These are phyloP conservation scores for Portevinia maculata DNA, from an alignment of 2,888 invertebrate genomes.

Conservation along the genomic window DNA sequence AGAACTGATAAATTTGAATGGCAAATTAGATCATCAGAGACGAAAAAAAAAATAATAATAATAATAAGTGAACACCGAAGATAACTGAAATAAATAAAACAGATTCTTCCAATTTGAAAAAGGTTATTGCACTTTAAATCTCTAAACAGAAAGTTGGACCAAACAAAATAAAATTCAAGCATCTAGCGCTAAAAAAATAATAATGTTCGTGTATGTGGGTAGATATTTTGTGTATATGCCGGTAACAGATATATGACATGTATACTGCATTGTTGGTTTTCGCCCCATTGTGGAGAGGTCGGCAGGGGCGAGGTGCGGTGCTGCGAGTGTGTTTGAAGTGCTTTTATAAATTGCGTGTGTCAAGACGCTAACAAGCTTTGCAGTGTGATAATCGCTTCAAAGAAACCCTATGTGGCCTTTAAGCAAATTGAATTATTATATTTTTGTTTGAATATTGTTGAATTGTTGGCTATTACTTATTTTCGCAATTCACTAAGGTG, in stretches of 20 bases:
- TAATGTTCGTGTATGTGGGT: slow-evolving; percentile 47
- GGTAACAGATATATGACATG: slow-evolving; percentile 17
- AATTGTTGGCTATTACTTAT: slow-evolving; percentile 22
- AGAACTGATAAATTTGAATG: slow-evolving; percentile 32
- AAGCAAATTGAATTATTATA: slow-evolving; percentile 11
- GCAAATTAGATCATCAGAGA: slow-evolving; percentile 49
- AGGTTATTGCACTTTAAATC: slow-evolving; percentile 70
- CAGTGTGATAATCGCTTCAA: slow-evolving; percentile 29
- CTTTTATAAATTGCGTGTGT: slow-evolving; percentile 37
- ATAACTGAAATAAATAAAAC: slow-evolving; percentile 42
- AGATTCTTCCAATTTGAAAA: slow-evolving; percentile 39
- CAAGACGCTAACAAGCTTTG: slow-evolving; percentile 28
- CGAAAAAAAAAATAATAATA: neutral
- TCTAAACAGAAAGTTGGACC: slow-evolving; percentile 25
- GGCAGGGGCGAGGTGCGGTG: slow-evolving; percentile 10
- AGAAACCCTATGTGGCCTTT: neutral
- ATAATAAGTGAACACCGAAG: slow-evolving; percentile 29
- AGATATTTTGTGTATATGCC: slow-evolving; percentile 33
- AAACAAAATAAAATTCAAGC: slow-evolving; percentile 48
- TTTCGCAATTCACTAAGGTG: slow-evolving; percentile 49
- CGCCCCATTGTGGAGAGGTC: neutral
- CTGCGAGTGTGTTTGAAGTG: neutral
- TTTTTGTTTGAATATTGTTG: slow-evolving; percentile 6
- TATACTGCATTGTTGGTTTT: slow-evolving; percentile 48
- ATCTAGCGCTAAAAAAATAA: slow-evolving; percentile 25